Conservation (phyloP, 2,888 invertebrate genomes). For the Uropetala carovei region DNA sequence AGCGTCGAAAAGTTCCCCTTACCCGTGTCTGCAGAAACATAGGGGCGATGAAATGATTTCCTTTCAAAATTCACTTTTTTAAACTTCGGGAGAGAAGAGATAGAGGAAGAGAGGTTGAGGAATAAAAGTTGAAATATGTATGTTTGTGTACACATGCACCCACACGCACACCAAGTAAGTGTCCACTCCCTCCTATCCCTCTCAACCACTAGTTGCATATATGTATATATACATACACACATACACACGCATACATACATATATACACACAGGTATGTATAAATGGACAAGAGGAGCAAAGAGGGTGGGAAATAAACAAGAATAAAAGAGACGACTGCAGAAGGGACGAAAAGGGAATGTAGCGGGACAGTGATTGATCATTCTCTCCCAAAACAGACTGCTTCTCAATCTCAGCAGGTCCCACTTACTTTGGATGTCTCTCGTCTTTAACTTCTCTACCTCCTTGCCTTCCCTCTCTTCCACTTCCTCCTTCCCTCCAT, state of each 20-base stretch:
- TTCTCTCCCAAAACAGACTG: slow-evolving; percentile 52
- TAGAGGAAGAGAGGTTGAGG: neutral
- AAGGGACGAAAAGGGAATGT: slow-evolving; percentile 34
- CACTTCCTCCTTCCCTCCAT: neutral
- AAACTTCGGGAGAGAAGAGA: neutral
- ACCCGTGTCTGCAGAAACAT: too few species aligned
- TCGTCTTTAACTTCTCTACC: neutral
- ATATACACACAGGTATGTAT: too few species aligned
- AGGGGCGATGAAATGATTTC: too few species aligned
- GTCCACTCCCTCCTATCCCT: too few species aligned
- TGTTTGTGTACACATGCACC: too few species aligned
- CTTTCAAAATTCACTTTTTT: too few species aligned
- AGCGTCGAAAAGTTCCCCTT: too few species aligned
- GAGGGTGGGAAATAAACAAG: neutral
- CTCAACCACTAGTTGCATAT: too few species aligned
- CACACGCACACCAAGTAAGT: too few species aligned
- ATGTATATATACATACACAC: too few species aligned
- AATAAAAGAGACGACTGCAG: neutral
- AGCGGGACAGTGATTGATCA: slow-evolving; percentile 60
- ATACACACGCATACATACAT: too few species aligned
- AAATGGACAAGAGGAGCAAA: neutral
- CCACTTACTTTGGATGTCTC: slow-evolving; percentile 45
- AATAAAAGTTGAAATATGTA: neutral
- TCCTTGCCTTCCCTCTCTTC: neutral
- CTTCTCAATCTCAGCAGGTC: slow-evolving; percentile 64